Evolutionary conservation across 2,797 vertebrate species (phyloP), one percentile per base, ranked within the genome.

Genomic region (Antennarius maculatus): DNA sequence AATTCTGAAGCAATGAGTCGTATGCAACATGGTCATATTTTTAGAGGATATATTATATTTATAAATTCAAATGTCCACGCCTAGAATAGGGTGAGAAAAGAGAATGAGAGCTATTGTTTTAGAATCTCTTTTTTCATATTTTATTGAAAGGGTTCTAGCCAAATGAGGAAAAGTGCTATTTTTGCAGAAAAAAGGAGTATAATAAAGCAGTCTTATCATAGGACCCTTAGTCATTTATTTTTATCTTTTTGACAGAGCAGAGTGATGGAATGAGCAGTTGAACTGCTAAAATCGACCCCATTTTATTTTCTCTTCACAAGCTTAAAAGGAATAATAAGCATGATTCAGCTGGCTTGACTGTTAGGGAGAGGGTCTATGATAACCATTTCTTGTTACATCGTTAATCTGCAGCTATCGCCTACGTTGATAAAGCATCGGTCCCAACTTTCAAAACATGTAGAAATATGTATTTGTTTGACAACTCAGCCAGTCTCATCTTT

Each of bases 21-120:
- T 23, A 88, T 79, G 54, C 83, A 76, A 88, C 80, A 80, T 66
- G 86, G 86, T 85, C 80, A 68, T 91, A 91, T 92, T 91, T 92
- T 91, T 91, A 86, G 86, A 87, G 76, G 76, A 89, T 28, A 85
- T 84, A 89, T 81, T 91, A 90, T 94, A 92, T 94, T 93, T 92
- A 92, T 93, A 41, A 41, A 23, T 37, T 91, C 84, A 80, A 70
- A 87, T 63, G 79, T 79, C 82, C 85, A 81, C 77, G 75, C 80
- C 80, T 72, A 39, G 76, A 75, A 60, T 8, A 76, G 88, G 54
- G 70, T 89, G 81, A 84, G 85, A 79, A 66, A 49, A 75, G 75
- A 81, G 79, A 84, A 75, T 50, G 59, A 85, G 81, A 85, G 89
- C 86, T 92, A 90, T 93, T 92, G 89, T 92, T 92, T 91, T 91